Conservation (phyloP, 2,888 invertebrate genomes). For the Epirrhoe alternata region DNA sequence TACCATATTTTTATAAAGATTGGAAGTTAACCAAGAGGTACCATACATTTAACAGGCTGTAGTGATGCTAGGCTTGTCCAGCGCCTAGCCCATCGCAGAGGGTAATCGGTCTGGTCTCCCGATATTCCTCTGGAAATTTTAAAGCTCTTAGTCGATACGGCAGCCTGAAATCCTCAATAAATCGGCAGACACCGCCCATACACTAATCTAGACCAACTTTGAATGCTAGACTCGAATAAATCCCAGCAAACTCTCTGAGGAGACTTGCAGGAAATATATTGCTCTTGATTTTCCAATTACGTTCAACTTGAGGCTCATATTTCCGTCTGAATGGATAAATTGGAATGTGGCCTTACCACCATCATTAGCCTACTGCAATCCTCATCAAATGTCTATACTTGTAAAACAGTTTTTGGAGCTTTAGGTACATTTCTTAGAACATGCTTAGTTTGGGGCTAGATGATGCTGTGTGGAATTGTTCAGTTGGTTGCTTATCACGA, state of each 20-base stretch:
- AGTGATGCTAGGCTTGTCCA: not conserved
- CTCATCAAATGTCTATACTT: no score
- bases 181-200: constrained; percentile 36
- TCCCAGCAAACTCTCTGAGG: constrained; percentile 52
- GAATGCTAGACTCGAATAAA: constrained; percentile 55
- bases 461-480: no score
- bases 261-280: constrained; percentile 64
- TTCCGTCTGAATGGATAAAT: constrained; percentile 58
- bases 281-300: constrained; percentile 79
- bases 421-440: no score
- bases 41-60: not conserved
- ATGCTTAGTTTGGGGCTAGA: no score
- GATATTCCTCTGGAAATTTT: not conserved
- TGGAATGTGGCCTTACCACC: constrained; percentile 34
- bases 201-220: constrained; percentile 49
- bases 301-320: constrained; percentile 69
- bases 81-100: not conserved
- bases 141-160: not conserved
- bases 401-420: no score
- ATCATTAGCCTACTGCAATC: not conserved
- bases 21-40: not conserved
- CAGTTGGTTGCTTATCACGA: no score
- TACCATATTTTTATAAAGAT: not conserved
- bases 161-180: constrained; percentile 36
- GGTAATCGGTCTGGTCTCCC: not conserved